phyloP scores from a whole-genome alignment of 2,113 vertebrate genomes.

The Tautogolabrus adspersus region DNA sequence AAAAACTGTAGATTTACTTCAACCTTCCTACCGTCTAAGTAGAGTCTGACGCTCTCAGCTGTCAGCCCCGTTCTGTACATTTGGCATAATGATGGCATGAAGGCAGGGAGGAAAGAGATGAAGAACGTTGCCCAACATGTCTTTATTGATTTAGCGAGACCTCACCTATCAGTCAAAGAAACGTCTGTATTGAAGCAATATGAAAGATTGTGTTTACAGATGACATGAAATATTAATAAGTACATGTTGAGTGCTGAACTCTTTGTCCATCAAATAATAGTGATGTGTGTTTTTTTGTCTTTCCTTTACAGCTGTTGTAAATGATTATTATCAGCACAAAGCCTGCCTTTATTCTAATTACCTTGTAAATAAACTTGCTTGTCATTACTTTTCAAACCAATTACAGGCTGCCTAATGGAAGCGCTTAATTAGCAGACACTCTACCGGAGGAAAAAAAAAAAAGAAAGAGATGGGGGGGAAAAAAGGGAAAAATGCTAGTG shows the following conservation, averaged over 20 bases:
- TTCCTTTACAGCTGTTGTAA: constrained; percentile 68
- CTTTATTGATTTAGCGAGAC: constrained; percentile 72
- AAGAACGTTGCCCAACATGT: constrained; percentile 73
- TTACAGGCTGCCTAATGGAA: constrained; percentile 88
- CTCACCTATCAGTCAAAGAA: constrained; percentile 77
- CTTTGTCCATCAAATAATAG: constrained; percentile 70
- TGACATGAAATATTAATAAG: constrained; percentile 65
- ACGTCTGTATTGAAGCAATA: constrained; percentile 43
- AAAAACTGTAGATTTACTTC: constrained; percentile 61
- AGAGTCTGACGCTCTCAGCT: constrained; percentile 61
- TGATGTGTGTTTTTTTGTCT: constrained; percentile 32
- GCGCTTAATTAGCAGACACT: constrained; percentile 87
- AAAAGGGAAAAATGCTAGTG: constrained; percentile 68
- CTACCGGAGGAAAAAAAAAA: constrained; percentile 77
- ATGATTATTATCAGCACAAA: constrained; percentile 87
- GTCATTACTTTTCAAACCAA: constrained; percentile 90
- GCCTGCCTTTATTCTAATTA: constrained; percentile 86
- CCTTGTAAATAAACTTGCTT: constrained; percentile 90
- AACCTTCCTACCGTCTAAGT: constrained; percentile 43
- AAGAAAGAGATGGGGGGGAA: constrained; percentile 41
- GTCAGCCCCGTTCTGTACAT: constrained; percentile 70
- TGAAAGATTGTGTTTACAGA: constrained; percentile 68
- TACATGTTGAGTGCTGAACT: constrained; percentile 54
- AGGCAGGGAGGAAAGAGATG: constrained; percentile 60
- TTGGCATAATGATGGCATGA: constrained; percentile 69